Evolutionary conservation across 2,797 vertebrate species (phyloP).

Genomic region (Darevskia nairensis): DNA sequence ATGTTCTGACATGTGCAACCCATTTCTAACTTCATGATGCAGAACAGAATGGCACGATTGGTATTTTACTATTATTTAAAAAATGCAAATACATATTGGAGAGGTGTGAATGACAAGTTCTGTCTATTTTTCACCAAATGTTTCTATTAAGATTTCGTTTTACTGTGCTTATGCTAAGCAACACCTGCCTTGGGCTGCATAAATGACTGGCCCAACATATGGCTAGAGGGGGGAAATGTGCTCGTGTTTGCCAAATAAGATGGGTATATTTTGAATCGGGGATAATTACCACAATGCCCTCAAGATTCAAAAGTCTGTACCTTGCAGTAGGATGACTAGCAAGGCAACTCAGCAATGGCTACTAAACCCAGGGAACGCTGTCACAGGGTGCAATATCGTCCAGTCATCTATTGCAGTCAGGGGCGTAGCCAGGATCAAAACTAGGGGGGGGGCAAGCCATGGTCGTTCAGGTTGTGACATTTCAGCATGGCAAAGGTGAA

Average conservation of each 20-base stretch:
- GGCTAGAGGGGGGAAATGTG: not conserved
- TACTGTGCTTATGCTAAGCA: slow-evolving; percentile 23
- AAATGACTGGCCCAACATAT: not conserved
- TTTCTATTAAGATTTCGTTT: slow-evolving; percentile 52
- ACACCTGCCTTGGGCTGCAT: not conserved
- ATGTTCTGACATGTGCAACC: slow-evolving; percentile 40
- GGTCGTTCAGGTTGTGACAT: no score
- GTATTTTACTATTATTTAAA: slow-evolving; percentile 35
- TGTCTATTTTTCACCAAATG: slow-evolving; percentile 28
- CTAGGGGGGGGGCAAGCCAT: no score
- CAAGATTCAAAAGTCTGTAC: not conserved
- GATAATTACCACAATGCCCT: not conserved
- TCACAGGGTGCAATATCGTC: not conserved
- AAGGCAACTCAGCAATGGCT: not conserved
- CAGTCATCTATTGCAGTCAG: not conserved
- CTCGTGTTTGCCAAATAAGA: not conserved
- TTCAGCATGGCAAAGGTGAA: no score
- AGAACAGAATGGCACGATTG: slow-evolving; percentile 39
- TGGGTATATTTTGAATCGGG: not conserved
- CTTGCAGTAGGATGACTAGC: not conserved
- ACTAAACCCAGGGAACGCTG: not conserved
- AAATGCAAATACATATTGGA: slow-evolving; percentile 36
- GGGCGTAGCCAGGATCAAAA: no score
- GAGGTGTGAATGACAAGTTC: slow-evolving; percentile 21
- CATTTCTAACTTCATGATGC: slow-evolving; percentile 44